Base-by-base conservation (phyloP, 92 coral and sea anemone genomes). In the Epizoanthus fatuus region DNA sequence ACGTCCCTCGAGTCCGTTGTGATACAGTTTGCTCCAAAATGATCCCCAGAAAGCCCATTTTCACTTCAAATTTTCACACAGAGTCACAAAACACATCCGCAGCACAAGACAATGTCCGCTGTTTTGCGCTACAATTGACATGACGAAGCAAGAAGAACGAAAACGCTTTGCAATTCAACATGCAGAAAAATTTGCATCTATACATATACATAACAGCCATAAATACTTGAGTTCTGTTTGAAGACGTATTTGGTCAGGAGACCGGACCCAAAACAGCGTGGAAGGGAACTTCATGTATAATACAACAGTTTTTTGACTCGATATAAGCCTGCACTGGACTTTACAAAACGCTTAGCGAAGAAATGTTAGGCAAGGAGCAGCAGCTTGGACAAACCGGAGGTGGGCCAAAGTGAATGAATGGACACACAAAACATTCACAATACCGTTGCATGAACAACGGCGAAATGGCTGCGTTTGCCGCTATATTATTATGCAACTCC, bases 161-260 rank as follows among this genome's bases (percentile, higher is more conserved):
- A 84, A 86, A 90, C 93, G 95, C 94, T 97, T 97, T 95, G 99
- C 96, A 93, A 97, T 97, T 95, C 98, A 97, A 92, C 88, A 91
- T 91, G 84, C 86, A 87, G 75, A 85, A 75, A 93, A 89, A 97
- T 97, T 97, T 93, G 99, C 99, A 97, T 97, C 98, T 97, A 97
- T 97, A 97, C 99, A 97, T 97, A 97, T 97, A 97, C 99, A 97
- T 92, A 87, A 95, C 51, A 86, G 95, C 79, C 88, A 91, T 90
- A 94, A 91, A 93, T 94, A 84, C 92, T 85, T 85, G 91, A 85
- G 86, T 39, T 87, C 88, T 94, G 98, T 94, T 94, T 94, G 93
- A 94, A 87, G 91, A 90, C 87, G 85, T 88, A 87, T 82, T 86
- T 87, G 89, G 86, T 71, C 87, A 87, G 79, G 35, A 80, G 92